Percentiles rank a stretch among this genome's conserved stretches.
Conservation (phyloP, 2,888 invertebrate species). For the Esperia sulphurella region DNA sequence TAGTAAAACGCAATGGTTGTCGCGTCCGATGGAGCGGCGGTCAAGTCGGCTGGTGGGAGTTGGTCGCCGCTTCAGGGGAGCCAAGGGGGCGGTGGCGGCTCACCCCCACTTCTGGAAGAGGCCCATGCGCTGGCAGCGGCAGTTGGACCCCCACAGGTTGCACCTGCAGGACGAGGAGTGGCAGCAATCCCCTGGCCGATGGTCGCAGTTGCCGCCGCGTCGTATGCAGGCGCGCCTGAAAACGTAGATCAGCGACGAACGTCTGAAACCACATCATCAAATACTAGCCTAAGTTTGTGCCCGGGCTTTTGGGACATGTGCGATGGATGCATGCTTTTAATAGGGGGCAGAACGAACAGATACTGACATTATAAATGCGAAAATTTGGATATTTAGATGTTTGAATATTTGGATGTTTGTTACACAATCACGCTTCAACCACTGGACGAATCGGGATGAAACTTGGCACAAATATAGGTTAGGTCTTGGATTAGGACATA, state of each 20-base stretch:
- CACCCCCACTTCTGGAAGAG: constrained; percentile 93
- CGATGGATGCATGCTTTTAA: constrained; percentile 3
- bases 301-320: constrained; percentile 27
- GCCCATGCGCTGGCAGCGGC: constrained; percentile 92
- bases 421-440: too few species aligned
- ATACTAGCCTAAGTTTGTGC: constrained; percentile 67
- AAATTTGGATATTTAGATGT: too few species aligned
- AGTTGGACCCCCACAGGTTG: constrained; percentile 94
- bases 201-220: constrained; percentile 91
- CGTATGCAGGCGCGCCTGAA: constrained; percentile 90
- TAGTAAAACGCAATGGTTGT: constrained; percentile 54
- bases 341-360: neutral
- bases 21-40: constrained; percentile 63
- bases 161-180: constrained; percentile 91
- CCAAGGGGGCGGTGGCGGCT: constrained; percentile 21
- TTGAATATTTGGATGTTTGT: too few species aligned
- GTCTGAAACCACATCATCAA: constrained; percentile 84
- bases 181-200: constrained; percentile 91
- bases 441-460: too few species aligned
- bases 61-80: constrained; percentile 60
- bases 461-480: too few species aligned
- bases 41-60: constrained; percentile 62
- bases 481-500: too few species aligned
- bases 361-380: too few species aligned
- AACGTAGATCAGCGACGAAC: constrained; percentile 91